Base-by-base conservation (phyloP, 2,888 invertebrate species). In the Callyntrura sp. region DNA sequence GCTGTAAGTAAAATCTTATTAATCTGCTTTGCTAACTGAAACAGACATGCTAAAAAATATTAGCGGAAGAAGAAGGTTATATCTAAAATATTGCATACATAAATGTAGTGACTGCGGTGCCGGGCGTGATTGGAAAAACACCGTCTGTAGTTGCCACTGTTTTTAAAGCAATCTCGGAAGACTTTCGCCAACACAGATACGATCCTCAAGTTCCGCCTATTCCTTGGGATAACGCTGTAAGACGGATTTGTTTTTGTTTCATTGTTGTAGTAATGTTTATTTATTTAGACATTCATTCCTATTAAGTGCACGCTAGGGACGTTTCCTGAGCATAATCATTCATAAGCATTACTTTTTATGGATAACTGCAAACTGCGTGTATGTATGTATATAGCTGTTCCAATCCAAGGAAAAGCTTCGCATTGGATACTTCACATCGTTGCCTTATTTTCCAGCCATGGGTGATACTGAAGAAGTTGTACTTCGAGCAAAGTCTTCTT, bases 201-300 rank as follows among this genome's bases (percentile, higher is more conserved):
- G 93, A 93, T 78, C 87, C 91, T 8, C 48, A 28, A 12, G 87
- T 88, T 12, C 91, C 89, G 4, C 92, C 92, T 2, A 91, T 93
- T 79, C 92, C 92, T 35, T 93, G 92, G 92, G 85, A 92, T 86
- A 62, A 88, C 45, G 82, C 85, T 14, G 92, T 92, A 78, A 78
- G 79, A n/a, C n/a, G n/a, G n/a, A n/a, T n/a, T n/a, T n/a, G n/a
- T n/a, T n/a, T n/a, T n/a, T n/a, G n/a, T n/a, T n/a, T n/a, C n/a
- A n/a, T n/a, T n/a, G n/a, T 43, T 6, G 6, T 68, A 9, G n/a
- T 68, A 68, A 68, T 68, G 43, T 43, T 43, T 68, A 68, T 68
- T 68, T 68, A 68, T 68, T 35, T 68, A 68, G 35, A 68, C 68
- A 68, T 35, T 14, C 43, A 43, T 68, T 68, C 17, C 17, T 43